Percentiles rank a stretch among this genome's conserved stretches.
Evolutionary conservation across 2,797 vertebrate species (phyloP).

Genomic region (Podarcis siculus): DNA sequence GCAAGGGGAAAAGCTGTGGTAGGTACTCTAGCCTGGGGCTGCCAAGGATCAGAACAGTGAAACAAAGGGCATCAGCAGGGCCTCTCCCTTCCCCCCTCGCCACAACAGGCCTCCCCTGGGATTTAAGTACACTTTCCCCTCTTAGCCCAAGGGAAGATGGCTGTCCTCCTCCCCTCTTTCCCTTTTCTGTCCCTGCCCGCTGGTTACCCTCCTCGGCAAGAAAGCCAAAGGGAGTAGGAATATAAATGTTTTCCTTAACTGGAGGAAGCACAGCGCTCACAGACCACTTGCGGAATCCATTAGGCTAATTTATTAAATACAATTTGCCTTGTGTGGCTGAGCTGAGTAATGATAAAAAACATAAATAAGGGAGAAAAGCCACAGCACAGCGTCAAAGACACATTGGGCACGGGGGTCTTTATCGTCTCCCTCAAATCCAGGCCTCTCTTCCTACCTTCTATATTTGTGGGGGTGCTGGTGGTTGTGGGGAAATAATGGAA

Average conservation of each 20-base stretch:
- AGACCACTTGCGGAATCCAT: slow-evolving; percentile 94
- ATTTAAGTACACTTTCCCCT: not conserved
- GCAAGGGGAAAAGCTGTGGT: slow-evolving; percentile 44
- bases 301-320: slow-evolving; percentile 96
- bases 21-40: slow-evolving; percentile 46
- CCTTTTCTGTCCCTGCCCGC: slow-evolving; percentile 40
- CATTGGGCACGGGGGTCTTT: slow-evolving; percentile 16
- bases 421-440: not conserved
- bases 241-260: slow-evolving; percentile 94
- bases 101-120: not conserved
- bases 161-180: not conserved
- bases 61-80: slow-evolving; percentile 52
- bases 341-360: slow-evolving; percentile 87
- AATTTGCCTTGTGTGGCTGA: slow-evolving; percentile 92
- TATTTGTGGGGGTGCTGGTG: not conserved
- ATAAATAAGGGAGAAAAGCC: slow-evolving; percentile 75
- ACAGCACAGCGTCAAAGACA: slow-evolving; percentile 52
- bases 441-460: accelerated
- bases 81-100: not conserved
- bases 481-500: not conserved
- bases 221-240: slow-evolving; percentile 74
- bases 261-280: slow-evolving; percentile 89
- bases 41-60: not conserved
- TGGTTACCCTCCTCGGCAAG: slow-evolving; percentile 53
- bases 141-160: slow-evolving; percentile 13